These are phyloP conservation scores for Drosophila incognita DNA, from an alignment of 2,888 invertebrate genomes.

Conservation along the genomic window DNA sequence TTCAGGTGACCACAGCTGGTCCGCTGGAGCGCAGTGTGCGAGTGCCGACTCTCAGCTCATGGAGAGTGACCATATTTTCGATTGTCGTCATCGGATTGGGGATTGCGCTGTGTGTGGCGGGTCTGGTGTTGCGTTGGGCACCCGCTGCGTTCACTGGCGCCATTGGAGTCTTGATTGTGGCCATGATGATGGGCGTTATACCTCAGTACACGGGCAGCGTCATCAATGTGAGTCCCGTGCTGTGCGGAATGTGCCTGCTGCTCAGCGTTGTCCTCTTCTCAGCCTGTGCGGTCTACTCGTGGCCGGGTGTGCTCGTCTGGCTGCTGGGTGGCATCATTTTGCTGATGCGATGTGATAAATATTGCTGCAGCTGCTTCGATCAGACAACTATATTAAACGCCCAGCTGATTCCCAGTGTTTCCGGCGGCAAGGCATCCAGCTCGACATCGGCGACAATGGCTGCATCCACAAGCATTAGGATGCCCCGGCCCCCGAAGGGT, in stretches of 20 bases:
- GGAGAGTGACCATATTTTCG: slow-evolving; percentile 83
- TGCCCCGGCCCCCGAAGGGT: slow-evolving; percentile 82
- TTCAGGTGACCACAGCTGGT: slow-evolving; percentile 84
- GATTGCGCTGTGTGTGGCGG: slow-evolving; percentile 78
- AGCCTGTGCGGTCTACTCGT: slow-evolving; percentile 82
- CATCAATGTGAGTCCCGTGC: slow-evolving; percentile 82
- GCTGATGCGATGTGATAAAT: slow-evolving; percentile 83
- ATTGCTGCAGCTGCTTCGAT: slow-evolving; percentile 84
- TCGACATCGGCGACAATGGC: slow-evolving; percentile 26
- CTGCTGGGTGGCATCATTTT: slow-evolving; percentile 80
- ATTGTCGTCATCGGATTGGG: slow-evolving; percentile 81
- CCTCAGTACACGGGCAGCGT: slow-evolving; percentile 84
- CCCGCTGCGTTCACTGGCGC: slow-evolving; percentile 80
- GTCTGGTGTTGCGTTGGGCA: slow-evolving; percentile 75
- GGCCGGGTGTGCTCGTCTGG: slow-evolving; percentile 84
- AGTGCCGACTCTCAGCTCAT: slow-evolving; percentile 84
- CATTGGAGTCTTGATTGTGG: slow-evolving; percentile 81
- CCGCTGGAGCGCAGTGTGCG: slow-evolving; percentile 83
- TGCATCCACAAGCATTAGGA: slow-evolving; percentile 82
- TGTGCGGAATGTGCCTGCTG: slow-evolving; percentile 79
- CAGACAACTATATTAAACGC: slow-evolving; percentile 76
- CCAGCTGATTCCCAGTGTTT: slow-evolving; percentile 83
- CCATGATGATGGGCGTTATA: slow-evolving; percentile 84
- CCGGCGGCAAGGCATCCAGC: slow-evolving; percentile 78
- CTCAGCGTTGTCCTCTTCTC: slow-evolving; percentile 80